Percentiles rank a stretch among this genome's conserved stretches.
These are phyloP conservation scores for Melanotaenia duboulayi DNA, from an alignment of 2,113 vertebrate genomes.

Conservation along the genomic window DNA sequence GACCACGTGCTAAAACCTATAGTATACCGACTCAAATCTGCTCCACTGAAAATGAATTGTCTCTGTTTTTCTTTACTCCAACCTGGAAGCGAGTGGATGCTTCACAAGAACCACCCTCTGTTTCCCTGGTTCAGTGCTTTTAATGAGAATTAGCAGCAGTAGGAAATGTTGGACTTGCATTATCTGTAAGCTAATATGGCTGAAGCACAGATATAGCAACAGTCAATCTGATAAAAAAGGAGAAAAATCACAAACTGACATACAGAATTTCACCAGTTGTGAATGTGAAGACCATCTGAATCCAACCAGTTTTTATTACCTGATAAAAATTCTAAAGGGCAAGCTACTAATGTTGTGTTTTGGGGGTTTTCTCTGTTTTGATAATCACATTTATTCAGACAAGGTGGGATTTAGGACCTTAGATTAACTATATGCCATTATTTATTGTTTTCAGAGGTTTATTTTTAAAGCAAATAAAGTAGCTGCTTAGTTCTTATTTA, in stretches of 20 bases:
- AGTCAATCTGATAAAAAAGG: not conserved
- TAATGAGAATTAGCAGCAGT: slow-evolving; percentile 16
- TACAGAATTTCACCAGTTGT: not conserved
- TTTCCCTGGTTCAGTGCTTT: not conserved
- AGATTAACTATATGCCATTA: no score
- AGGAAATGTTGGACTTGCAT: slow-evolving; percentile 22
- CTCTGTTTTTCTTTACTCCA: not conserved
- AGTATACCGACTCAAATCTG: not conserved
- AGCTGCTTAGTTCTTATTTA: no score
- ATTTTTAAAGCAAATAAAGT: no score
- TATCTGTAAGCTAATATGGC: slow-evolving; percentile 10
- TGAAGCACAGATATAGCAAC: not conserved
- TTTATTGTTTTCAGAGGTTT: no score
- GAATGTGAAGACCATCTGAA: not conserved
- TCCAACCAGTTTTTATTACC: not conserved
- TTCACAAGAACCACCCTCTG: slow-evolving; percentile 6
- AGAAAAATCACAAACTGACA: not conserved
- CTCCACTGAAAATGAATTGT: not conserved
- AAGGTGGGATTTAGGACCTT: no score
- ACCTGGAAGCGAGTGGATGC: not conserved
- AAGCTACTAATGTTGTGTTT: not conserved
- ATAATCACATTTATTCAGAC: not conserved
- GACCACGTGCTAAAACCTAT: not conserved
- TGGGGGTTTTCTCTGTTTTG: not conserved
- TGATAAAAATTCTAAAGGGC: not conserved